These are phyloP conservation scores for Odontocolon sp. DNA, from an alignment of 2,888 invertebrate species.

Conservation along the genomic window DNA sequence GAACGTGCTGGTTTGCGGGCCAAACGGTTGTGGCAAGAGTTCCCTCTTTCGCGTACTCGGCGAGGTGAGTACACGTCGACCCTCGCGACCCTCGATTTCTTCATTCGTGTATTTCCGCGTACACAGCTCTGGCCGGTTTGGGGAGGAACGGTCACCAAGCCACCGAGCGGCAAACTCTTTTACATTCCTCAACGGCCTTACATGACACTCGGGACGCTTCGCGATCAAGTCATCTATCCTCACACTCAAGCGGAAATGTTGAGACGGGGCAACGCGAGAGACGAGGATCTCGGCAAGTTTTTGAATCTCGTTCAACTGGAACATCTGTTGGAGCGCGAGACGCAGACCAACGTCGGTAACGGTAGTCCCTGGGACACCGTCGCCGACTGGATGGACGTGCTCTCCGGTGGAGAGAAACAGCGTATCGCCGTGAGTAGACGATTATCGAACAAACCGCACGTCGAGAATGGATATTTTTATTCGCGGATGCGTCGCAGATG, in stretches of 20 bases:
- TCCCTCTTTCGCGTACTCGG: conserved; percentile 98
- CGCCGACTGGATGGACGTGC: conserved; percentile 99
- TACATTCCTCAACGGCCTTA: conserved; percentile 99
- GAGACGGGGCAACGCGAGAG: conserved; percentile 87
- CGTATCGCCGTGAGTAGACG: conserved; percentile 91
- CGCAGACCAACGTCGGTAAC: conserved; percentile 75
- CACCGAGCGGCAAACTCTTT: conserved; percentile 97
- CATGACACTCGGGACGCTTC: conserved; percentile 97
- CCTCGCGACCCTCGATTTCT: too few species aligned
- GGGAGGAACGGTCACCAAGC: conserved; percentile 96
- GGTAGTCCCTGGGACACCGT: conserved; percentile 93
- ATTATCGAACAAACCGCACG: too few species aligned
- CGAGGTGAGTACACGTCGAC: conserved; percentile 83
- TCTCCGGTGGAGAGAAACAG: conserved; percentile 99
- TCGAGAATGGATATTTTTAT: too few species aligned
- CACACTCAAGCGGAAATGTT: conserved; percentile 94
- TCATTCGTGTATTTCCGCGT: conserved; percentile 34
- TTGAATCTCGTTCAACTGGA: conserved; percentile 92
- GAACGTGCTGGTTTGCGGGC: conserved; percentile 99
- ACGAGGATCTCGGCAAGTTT: conserved; percentile 89
- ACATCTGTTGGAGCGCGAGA: conserved; percentile 92
- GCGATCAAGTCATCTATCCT: conserved; percentile 98
- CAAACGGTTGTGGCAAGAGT: conserved; percentile 99
- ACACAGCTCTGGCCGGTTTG: conserved; percentile 95
- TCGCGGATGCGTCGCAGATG: conserved; percentile 91